Evolutionary conservation across 35 echinoderm and acorn worm species (phyloP).

Genomic region (Holothuria glaberrima): DNA sequence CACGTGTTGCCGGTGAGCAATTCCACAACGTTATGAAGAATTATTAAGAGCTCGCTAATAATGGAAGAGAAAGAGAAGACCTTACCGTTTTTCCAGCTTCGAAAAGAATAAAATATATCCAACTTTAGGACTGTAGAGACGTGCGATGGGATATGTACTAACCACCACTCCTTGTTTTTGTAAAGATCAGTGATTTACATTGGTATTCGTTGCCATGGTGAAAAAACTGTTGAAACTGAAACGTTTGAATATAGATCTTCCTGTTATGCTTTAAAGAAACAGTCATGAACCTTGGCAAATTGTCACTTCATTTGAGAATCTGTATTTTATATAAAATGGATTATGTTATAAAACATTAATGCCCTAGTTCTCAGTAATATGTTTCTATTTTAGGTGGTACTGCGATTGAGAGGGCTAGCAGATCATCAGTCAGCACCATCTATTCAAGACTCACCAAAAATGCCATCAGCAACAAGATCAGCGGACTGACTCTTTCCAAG

Average conservation of each 20-base stretch:
- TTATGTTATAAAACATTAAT: neutral
- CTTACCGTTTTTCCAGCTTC: no score
- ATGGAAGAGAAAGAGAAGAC: no score
- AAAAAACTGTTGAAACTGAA: neutral
- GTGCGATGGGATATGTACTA: no score
- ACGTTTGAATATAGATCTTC: no score
- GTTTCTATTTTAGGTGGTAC: constrained; percentile 1
- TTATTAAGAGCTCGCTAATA: neutral
- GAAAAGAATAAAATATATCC: no score
- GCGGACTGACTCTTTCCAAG: constrained; percentile 28
- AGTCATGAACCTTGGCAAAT: neutral
- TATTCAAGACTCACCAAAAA: neutral
- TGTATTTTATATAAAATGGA: no score
- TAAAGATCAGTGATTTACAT: no score
- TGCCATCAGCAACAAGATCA: constrained; percentile 36
- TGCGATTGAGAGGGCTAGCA: constrained; percentile 17
- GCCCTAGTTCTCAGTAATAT: neutral
- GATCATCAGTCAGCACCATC: neutral
- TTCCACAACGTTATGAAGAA: neutral
- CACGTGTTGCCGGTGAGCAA: constrained; percentile 49
- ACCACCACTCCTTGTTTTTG: no score
- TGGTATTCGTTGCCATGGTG: no score
- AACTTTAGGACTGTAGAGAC: no score
- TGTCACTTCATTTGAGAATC: no score
- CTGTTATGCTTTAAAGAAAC: no score